A percentile compares a stretch with the other conserved stretches of the same genome.
Conservation (phyloP, 2,888 invertebrate genomes). For the Parnassius glacialis region DNA sequence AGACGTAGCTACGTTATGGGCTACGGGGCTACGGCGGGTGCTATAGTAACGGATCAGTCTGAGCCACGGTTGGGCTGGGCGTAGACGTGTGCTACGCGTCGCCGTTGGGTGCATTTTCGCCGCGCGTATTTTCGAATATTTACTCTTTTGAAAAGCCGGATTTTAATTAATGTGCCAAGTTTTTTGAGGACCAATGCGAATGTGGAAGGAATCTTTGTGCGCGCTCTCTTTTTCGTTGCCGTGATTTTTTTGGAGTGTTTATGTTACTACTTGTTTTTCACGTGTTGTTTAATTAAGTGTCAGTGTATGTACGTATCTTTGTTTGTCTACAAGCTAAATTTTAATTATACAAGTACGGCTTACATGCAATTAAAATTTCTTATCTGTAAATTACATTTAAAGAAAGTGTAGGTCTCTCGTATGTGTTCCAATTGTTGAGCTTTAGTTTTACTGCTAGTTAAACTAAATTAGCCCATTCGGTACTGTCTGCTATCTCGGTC, state of each 20-base stretch:
- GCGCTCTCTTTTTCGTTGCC: slow-evolving; percentile 28
- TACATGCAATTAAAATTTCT: background rate
- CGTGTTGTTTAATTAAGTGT: slow-evolving; percentile 22
- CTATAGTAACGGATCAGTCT: slow-evolving; percentile 74
- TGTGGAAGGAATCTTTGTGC: slow-evolving; percentile 40
- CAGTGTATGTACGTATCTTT: slow-evolving; percentile 8
- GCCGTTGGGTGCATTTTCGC: slow-evolving; percentile 36
- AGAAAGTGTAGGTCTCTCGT: slow-evolving; percentile 2
- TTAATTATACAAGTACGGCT: slow-evolving; percentile 8
- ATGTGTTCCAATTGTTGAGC: slow-evolving; percentile 12
- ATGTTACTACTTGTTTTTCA: slow-evolving; percentile 27
- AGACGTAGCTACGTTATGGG: slow-evolving; percentile 55
- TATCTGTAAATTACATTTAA: slow-evolving; percentile 1
- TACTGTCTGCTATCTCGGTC: slow-evolving; percentile 24
- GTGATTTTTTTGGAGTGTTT: slow-evolving; percentile 37
- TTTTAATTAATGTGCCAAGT: slow-evolving; percentile 62
- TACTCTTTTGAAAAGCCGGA: slow-evolving; percentile 43
- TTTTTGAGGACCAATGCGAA: slow-evolving; percentile 36
- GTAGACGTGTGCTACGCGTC: slow-evolving; percentile 60
- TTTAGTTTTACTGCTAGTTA: slow-evolving; percentile 20
- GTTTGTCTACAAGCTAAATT: slow-evolving; percentile 9
- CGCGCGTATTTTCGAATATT: slow-evolving; percentile 39
- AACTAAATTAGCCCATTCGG: slow-evolving; percentile 21
- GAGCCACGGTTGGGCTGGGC: slow-evolving; percentile 57
- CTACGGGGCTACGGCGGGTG: slow-evolving; percentile 64